Percentiles rank a stretch among this genome's conserved stretches.
Conservation (phyloP, 2,888 invertebrate genomes). For the Phyllotreta cruciferae region DNA sequence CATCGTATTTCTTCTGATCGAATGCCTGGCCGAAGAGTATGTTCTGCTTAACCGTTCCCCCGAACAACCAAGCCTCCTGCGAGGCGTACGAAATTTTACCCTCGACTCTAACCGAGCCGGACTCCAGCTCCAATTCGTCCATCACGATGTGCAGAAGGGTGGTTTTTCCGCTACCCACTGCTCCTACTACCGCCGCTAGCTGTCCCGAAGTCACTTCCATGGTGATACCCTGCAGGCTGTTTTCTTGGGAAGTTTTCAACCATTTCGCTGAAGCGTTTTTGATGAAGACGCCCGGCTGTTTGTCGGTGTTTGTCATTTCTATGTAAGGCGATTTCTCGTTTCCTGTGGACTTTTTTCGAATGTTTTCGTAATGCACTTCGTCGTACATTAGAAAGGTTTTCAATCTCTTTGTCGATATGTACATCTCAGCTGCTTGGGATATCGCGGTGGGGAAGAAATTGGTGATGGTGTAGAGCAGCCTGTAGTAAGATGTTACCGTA, state of each 20-base stretch:
- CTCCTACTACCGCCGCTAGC: slow-evolving; percentile 65
- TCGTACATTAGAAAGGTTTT: slow-evolving; percentile 64
- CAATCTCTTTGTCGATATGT: slow-evolving; percentile 54
- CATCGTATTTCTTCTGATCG: slow-evolving; percentile 70
- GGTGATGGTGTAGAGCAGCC: slow-evolving; percentile 70
- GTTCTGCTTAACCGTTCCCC: slow-evolving; percentile 86
- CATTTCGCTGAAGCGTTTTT: slow-evolving; percentile 71
- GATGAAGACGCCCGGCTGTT: slow-evolving; percentile 8
- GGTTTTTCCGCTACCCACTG: slow-evolving; percentile 70
- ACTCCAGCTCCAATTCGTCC: slow-evolving; percentile 72
- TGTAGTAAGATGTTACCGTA: slow-evolving; percentile 76
- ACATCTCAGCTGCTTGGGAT: slow-evolving; percentile 72
- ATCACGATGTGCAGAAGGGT: slow-evolving; percentile 65
- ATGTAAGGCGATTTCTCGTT: slow-evolving; percentile 24
- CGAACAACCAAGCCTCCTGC: slow-evolving; percentile 85
- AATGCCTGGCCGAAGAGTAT: slow-evolving; percentile 84
- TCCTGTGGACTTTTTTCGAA: too few species aligned
- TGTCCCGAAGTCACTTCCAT: slow-evolving; percentile 69
- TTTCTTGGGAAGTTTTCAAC: slow-evolving; percentile 54
- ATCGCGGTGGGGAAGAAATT: slow-evolving; percentile 70
- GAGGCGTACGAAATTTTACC: slow-evolving; percentile 79
- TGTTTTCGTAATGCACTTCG: slow-evolving; percentile 20
- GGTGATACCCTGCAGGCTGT: slow-evolving; percentile 67
- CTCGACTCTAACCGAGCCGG: slow-evolving; percentile 70
- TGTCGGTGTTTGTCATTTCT: too few species aligned